Evolutionary conservation across 2,113 vertebrate species (phyloP), one percentile per base, ranked within the genome.

Genomic region (Melanotaenia duboulayi): DNA sequence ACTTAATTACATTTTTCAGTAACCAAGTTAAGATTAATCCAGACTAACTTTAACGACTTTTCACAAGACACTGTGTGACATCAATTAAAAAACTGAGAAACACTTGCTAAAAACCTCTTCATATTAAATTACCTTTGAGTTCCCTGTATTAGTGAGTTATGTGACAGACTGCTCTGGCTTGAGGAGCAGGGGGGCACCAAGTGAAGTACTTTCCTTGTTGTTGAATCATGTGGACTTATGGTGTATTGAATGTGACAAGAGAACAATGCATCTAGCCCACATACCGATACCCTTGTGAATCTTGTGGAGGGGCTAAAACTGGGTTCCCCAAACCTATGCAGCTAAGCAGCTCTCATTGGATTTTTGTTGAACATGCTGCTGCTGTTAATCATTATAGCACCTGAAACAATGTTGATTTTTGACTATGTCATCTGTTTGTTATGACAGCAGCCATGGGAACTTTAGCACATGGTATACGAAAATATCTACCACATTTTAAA

Each of bases 161-260:
- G n/a, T 62, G 22, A 64, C 39, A 42, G 65, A 57, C 76, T 55
- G 59, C 65, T 78, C 67, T 82, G 76, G 84, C 84, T 88, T 77
- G 82, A 81, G 76, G 68, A 80, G 60, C 68, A 35, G 4, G 35
- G 63, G 86, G 84, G 71, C 70, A 74, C 81, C 61, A 39, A 65
- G 69, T 86, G 57, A 89, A 86, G 79, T 80, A 86, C 28, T 85
- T 81, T 78, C 76, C 81, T 81, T 90, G 74, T 90, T 75, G 55
- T 71, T 52, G 50, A 76, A 76, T 89, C 80, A 85, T 75, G 81
- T 46, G 50, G 65, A 80, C 32, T 66, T 66, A 35, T 54, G 24
- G 55, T 71, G 65, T 83, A 89, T 84, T 76, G 65, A 77, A 85
- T 87, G 60, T 82, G 89, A 91, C 90, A 91, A 62, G 73, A 80